phyloP scores from a whole-genome alignment of 2,888 invertebrate species.

The Criorhina ranunculi region DNA sequence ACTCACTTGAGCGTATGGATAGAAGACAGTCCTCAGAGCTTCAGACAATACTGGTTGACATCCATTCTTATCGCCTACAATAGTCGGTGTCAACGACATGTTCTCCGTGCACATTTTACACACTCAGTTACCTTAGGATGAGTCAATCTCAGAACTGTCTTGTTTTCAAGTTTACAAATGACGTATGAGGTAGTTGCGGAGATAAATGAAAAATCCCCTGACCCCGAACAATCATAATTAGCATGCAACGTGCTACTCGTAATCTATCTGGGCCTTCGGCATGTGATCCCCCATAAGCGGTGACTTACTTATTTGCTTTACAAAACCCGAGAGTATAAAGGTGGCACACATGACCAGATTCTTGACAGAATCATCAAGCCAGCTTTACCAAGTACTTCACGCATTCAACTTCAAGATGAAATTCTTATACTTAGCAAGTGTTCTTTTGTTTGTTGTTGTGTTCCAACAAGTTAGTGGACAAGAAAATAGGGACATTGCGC shows the following conservation, averaged over 20 bases:
- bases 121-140: too few relatives aligned
- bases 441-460: slow-evolving; percentile 9
- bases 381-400: background rate
- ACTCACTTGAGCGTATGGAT: too few relatives aligned
- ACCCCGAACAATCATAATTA: background rate
- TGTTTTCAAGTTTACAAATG: too few relatives aligned
- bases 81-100: too few relatives aligned
- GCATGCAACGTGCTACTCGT: background rate
- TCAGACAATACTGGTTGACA: too few relatives aligned
- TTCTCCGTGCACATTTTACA: too few relatives aligned
- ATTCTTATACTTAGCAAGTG: background rate
- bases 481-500: background rate
- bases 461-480: slow-evolving; percentile 1
- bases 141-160: too few relatives aligned
- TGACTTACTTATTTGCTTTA: background rate
- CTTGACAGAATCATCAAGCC: background rate
- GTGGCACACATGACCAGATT: background rate
- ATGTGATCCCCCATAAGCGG: background rate
- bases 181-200: too few relatives aligned
- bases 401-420: slow-evolving; percentile 5
- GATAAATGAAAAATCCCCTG: background rate
- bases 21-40: too few relatives aligned
- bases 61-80: too few relatives aligned
- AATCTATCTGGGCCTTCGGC: background rate
- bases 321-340: background rate